Conservation (phyloP, 2,888 invertebrate genomes). For the Diabrotica balteata region DNA sequence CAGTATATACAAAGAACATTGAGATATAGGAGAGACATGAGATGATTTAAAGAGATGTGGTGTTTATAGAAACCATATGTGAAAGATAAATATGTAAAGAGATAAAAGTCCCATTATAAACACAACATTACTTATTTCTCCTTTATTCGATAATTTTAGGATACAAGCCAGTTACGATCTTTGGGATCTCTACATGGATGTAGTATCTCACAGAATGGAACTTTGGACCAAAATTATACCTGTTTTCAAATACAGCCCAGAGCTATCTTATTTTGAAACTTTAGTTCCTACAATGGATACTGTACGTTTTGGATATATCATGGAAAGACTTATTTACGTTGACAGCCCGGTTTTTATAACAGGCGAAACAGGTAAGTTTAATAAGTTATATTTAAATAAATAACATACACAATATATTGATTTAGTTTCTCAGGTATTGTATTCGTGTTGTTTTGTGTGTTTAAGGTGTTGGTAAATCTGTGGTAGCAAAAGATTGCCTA, state of each 20-base stretch:
- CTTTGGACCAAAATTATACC: slow-evolving; percentile 83
- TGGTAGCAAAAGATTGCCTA: slow-evolving; percentile 79
- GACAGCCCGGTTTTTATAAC: slow-evolving; percentile 85
- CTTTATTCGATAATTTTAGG: slow-evolving; percentile 57
- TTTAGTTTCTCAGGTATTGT: background rate
- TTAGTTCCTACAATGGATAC: slow-evolving; percentile 92
- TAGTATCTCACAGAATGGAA: slow-evolving; percentile 73
- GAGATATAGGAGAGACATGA: no score
- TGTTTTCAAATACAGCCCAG: slow-evolving; percentile 72
- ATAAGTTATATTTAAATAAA: background rate
- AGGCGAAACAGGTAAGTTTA: slow-evolving; percentile 77
- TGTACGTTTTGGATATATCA: slow-evolving; percentile 82
- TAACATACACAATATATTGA: no score
- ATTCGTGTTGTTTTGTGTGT: slow-evolving; percentile 19
- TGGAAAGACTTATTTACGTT: slow-evolving; percentile 75
- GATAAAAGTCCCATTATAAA: no score
- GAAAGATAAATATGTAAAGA: no score
- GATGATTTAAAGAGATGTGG: no score
- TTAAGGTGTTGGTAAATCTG: slow-evolving; percentile 87
- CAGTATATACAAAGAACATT: no score
- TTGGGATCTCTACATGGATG: slow-evolving; percentile 81
- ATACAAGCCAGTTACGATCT: slow-evolving; percentile 73
- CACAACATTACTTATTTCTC: no score
- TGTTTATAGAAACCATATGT: no score
- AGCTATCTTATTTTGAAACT: slow-evolving; percentile 85